Percentiles rank a stretch among this genome's conserved stretches.
Evolutionary conservation across 2,888 invertebrate species (phyloP).

Genomic region (Drepanosiphum platanoidis): DNA sequence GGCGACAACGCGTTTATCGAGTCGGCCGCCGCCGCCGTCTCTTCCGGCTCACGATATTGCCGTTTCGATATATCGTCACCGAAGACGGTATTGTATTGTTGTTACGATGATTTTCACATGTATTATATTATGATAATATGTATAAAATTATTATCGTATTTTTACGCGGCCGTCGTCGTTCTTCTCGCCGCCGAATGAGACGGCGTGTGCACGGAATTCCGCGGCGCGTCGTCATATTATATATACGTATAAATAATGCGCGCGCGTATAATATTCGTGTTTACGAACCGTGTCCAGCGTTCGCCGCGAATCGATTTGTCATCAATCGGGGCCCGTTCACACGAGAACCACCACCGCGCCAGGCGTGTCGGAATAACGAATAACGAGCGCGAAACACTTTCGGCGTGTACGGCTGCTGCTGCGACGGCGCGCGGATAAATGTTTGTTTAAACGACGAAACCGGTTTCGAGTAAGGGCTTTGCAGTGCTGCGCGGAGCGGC

Average conservation of each 20-base stretch:
- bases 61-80: neutral
- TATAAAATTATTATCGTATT: no score
- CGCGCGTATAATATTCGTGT: neutral
- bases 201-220: no score
- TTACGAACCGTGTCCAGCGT: slow-evolving; percentile 50
- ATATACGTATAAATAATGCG: no score
- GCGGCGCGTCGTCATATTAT: no score
- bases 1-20: no score
- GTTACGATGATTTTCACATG: neutral
- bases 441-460: slow-evolving; percentile 60
- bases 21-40: neutral
- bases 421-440: slow-evolving; percentile 32
- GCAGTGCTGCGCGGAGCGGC: neutral
- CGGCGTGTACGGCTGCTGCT: neutral
- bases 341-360: no score
- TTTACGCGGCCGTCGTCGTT: neutral
- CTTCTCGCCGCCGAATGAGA: neutral
- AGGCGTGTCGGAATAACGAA: slow-evolving; percentile 59
- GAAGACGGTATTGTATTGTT: neutral
- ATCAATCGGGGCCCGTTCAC: slow-evolving; percentile 20
- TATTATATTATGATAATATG: neutral
- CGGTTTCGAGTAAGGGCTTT: slow-evolving; percentile 45
- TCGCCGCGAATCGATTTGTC: slow-evolving; percentile 57
- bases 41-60: neutral
- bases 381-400: slow-evolving; percentile 60